A percentile compares a stretch with the other conserved stretches of the same genome.
Evolutionary conservation across 2,888 invertebrate genomes (phyloP).

Genomic region (Ectemnius continuus): DNA sequence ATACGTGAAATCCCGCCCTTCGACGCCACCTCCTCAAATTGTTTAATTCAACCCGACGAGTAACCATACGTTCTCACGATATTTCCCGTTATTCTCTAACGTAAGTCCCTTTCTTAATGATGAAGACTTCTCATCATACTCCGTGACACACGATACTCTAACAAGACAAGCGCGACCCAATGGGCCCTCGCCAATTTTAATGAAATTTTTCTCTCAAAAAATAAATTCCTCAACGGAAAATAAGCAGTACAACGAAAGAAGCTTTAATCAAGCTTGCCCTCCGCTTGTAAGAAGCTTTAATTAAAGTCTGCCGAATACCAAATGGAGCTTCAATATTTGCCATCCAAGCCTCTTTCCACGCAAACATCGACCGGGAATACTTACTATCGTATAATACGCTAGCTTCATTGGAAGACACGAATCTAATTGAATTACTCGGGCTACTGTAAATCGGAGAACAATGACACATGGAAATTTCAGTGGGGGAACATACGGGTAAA

Average conservation of each 20-base stretch:
- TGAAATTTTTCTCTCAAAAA: too few species aligned
- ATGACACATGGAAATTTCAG: too few species aligned
- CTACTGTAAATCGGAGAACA: too few species aligned
- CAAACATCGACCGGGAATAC: background rate
- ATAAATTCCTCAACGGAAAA: too few species aligned
- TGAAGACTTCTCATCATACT: background rate
- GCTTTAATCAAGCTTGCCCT: too few species aligned
- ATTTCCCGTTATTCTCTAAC: background rate
- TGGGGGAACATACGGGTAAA: too few species aligned
- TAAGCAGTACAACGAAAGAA: too few species aligned
- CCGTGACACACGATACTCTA: background rate
- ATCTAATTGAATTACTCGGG: background rate
- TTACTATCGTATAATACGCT: background rate
- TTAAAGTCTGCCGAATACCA: background rate
- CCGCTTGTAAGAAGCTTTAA: background rate
- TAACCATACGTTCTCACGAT: background rate
- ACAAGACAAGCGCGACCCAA: too few species aligned
- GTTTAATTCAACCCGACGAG: conserved; percentile 18
- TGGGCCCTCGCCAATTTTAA: too few species aligned
- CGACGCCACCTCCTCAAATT: conserved; percentile 10
- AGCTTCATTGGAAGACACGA: background rate
- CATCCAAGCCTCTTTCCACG: background rate
- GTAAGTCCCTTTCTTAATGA: background rate
- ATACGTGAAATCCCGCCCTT: conserved; percentile 38
- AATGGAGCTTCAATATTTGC: background rate